Evolutionary conservation across 2,113 vertebrate genomes (phyloP), one percentile per base, ranked within the genome.

Genomic region (Cromileptes altivelis): DNA sequence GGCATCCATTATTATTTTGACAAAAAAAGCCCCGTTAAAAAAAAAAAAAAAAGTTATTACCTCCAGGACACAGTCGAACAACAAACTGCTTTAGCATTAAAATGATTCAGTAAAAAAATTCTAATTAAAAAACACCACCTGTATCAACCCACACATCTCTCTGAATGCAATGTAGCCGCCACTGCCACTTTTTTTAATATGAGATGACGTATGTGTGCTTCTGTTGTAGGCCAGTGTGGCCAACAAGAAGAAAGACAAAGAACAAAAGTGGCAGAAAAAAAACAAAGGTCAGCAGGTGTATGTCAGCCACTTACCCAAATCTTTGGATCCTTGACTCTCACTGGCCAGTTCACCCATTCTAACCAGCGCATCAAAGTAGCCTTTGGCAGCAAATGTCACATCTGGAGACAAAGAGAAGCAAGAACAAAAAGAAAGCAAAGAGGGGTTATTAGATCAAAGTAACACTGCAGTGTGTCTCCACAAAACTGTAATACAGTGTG

Each of bases 291-390:
- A 63, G 23, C 40, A 55, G 64, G 7, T 65, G 17, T 62, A 15
- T 61, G 10, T 78, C 15, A 4, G 42, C 74, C 45, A 94, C 97
- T 99, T 91, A 99, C 98, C 98, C 25, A 99, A 93, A 67, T 99
- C 98, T 90, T 99, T 99, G 8, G 98, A 98, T 91, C 98, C 98
- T 95, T 99, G 98, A 93, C 98, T 99, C 89, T 99, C 98, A 11
- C 98, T 99, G 94, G 98, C 98, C 92, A 99, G 61, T 92, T 99
- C 98, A 1, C 98, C 98, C 98, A 99, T 99, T 95, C 99, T 97
- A 89, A 99, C 98, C 80, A 99, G 95, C 56, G 98, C 98, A 57
- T 99, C 98, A n/a, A 99, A 99, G 86, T 99, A 99, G 61, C 98
- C 98, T 94, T 99, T 99, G 49, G 98, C 98, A 65, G 98, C 98